A percentile compares a stretch with the other conserved stretches of the same genome.
Conservation (phyloP, 2,888 invertebrate genomes). For the Loripinus fragilis region DNA sequence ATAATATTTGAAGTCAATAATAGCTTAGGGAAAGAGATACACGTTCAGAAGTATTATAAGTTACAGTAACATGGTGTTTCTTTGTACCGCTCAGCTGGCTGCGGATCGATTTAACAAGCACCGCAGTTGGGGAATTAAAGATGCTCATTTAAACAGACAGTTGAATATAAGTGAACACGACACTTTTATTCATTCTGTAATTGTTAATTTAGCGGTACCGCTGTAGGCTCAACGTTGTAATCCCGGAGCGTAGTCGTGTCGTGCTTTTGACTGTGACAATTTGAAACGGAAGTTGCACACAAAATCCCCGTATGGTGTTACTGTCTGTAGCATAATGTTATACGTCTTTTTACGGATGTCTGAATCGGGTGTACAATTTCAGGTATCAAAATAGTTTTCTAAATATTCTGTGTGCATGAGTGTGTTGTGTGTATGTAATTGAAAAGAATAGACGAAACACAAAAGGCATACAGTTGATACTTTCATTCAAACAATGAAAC, state of each 20-base stretch:
- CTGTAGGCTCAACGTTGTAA: constrained; percentile 16
- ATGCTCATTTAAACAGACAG: constrained; percentile 41
- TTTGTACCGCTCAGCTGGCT: constrained; percentile 38
- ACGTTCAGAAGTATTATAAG: constrained; percentile 29
- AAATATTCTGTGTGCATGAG: too few relatives aligned
- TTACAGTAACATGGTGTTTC: background rate
- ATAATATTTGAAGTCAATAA: constrained; percentile 1
- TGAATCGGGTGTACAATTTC: too few relatives aligned
- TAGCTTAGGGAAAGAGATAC: constrained; percentile 29
- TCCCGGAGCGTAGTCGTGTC: constrained; percentile 14
- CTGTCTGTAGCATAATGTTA: too few relatives aligned
- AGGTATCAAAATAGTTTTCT: too few relatives aligned
- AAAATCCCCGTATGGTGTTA: constrained; percentile 9
- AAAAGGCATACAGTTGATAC: too few relatives aligned
- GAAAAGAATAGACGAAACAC: too few relatives aligned
- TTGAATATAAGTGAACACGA: constrained; percentile 27
- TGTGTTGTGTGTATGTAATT: too few relatives aligned
- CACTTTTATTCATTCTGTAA: constrained; percentile 18
- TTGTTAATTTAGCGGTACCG: constrained; percentile 22
- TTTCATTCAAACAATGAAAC: too few relatives aligned
- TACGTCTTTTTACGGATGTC: too few relatives aligned
- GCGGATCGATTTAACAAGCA: constrained; percentile 45
- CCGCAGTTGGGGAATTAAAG: constrained; percentile 15
- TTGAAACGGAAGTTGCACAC: constrained; percentile 6
- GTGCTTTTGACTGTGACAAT: constrained; percentile 10